Conservation (phyloP, 2,113 vertebrate genomes). For the Onychostruthus taczanowskii region DNA sequence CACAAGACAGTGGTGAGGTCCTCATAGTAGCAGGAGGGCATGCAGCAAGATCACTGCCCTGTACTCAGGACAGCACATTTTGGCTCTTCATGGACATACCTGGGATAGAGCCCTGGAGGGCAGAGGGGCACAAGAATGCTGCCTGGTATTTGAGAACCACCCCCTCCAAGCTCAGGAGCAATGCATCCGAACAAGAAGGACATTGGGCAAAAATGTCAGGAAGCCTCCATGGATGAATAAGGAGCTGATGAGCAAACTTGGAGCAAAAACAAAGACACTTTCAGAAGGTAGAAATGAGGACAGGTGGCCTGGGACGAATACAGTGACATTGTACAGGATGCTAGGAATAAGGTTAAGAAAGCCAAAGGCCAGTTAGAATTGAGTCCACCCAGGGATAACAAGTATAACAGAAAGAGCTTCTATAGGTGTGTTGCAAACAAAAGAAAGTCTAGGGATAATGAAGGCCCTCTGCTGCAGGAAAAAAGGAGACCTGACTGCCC, state of each 20-base stretch:
- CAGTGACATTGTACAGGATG: background rate
- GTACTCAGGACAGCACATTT: background rate
- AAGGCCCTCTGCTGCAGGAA: background rate
- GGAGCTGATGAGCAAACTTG: background rate
- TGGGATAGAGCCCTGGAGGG: background rate
- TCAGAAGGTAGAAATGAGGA: background rate
- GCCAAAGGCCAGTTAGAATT: background rate
- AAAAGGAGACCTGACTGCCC: background rate
- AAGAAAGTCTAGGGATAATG: background rate
- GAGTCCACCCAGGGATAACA: no score
- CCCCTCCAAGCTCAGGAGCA: background rate
- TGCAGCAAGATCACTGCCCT: background rate
- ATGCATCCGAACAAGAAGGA: background rate
- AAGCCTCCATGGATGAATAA: background rate
- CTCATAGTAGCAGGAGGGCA: background rate
- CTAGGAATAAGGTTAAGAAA: background rate
- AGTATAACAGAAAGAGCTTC: background rate
- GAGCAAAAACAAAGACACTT: background rate
- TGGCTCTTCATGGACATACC: background rate
- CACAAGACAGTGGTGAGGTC: no score
- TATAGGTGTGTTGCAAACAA: background rate
- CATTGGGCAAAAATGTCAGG: background rate
- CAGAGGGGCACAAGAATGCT: background rate
- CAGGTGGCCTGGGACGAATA: background rate
- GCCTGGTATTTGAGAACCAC: background rate